Percentiles rank a stretch among this genome's conserved stretches.
phyloP scores from a whole-genome alignment of 2,888 invertebrate genomes.

The Ommatoiulus sabulosus region DNA sequence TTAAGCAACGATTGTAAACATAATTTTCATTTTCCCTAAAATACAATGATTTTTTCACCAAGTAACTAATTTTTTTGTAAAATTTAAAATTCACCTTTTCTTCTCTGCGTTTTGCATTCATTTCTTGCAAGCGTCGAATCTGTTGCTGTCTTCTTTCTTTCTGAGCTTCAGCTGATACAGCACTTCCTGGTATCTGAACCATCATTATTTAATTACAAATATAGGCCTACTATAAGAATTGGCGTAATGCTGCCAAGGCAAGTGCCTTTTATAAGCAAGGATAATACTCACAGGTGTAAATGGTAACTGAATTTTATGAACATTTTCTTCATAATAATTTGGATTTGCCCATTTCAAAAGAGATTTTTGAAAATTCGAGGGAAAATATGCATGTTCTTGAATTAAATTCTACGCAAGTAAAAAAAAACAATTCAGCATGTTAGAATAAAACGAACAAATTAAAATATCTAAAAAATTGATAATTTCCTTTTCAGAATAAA shows the following conservation, averaged over 20 bases:
- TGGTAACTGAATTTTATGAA: slow-evolving; percentile 87
- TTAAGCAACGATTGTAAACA: no score
- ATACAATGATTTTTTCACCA: no score
- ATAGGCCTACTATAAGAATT: not conserved
- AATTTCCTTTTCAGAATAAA: not conserved
- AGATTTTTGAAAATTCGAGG: slow-evolving; percentile 82
- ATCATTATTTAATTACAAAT: not conserved
- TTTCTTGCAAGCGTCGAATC: slow-evolving; percentile 85
- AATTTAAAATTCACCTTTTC: slow-evolving; percentile 73
- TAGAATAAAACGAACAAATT: slow-evolving; percentile 6
- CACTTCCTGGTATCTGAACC: slow-evolving; percentile 62
- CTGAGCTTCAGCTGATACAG: slow-evolving; percentile 70
- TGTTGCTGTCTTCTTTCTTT: slow-evolving; percentile 88
- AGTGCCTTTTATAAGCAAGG: not conserved
- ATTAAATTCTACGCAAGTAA: slow-evolving; percentile 75
- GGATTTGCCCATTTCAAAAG: slow-evolving; percentile 83
- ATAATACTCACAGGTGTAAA: slow-evolving; percentile 72
- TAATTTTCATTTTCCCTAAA: no score
- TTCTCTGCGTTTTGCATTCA: slow-evolving; percentile 88
- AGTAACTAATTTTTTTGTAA: no score
- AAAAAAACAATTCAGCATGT: not conserved
- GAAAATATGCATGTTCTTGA: slow-evolving; percentile 82
- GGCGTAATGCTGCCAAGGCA: not conserved
- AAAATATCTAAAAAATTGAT: slow-evolving; percentile 41
- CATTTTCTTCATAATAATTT: slow-evolving; percentile 81